Evolutionary conservation across 2,113 vertebrate genomes (phyloP).

Genomic region (Diadophis punctatus): DNA sequence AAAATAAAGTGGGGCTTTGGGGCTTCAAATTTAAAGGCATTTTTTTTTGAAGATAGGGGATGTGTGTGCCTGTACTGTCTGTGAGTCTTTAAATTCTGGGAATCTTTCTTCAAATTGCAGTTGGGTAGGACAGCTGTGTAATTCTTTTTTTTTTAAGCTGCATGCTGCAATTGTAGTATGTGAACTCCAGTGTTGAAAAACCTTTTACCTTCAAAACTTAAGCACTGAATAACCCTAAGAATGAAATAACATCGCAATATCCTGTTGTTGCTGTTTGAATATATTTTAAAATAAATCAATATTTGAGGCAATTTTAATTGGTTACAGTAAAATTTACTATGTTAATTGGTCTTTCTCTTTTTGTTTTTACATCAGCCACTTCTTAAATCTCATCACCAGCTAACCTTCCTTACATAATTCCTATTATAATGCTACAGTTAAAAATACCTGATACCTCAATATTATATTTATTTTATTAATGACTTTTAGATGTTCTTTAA

Average conservation of each 20-base stretch:
- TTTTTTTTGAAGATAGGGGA: too few relatives aligned
- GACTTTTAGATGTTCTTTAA: constrained; percentile 45
- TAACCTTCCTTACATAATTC: constrained; percentile 59
- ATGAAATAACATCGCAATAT: constrained; percentile 58
- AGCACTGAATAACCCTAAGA: not conserved
- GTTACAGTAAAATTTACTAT: constrained; percentile 57
- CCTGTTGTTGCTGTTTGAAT: constrained; percentile 55
- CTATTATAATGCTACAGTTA: constrained; percentile 57
- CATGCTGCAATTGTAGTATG: too few relatives aligned
- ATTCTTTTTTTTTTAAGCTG: too few relatives aligned
- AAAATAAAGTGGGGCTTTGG: too few relatives aligned
- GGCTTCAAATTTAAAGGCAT: too few relatives aligned
- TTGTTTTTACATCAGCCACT: constrained; percentile 49
- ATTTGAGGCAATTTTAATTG: constrained; percentile 57
- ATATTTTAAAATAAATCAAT: constrained; percentile 53
- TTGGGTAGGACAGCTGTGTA: too few relatives aligned
- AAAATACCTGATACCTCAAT: constrained; percentile 49
- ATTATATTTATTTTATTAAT: constrained; percentile 52
- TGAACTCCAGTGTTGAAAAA: too few relatives aligned
- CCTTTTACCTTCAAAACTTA: not conserved
- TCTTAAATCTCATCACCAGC: constrained; percentile 56
- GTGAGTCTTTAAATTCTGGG: too few relatives aligned
- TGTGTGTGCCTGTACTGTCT: too few relatives aligned
- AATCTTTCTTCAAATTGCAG: too few relatives aligned
- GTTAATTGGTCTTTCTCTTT: constrained; percentile 51